Evolutionary conservation across 2,888 invertebrate genomes (phyloP).

Genomic region (Cepaea hortensis): DNA sequence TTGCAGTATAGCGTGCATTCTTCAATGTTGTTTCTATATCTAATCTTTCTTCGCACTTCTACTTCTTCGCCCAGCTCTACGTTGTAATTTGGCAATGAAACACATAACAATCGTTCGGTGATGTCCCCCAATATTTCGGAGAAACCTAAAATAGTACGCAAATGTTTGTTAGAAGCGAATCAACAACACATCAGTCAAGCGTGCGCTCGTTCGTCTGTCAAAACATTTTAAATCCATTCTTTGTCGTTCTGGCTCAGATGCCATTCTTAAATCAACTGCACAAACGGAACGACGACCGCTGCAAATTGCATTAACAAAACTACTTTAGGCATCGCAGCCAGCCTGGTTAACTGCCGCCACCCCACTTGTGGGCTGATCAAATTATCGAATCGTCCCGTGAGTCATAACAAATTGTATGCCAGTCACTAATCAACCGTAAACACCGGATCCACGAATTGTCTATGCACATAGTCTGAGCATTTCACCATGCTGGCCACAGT

Average conservation of each 20-base stretch:
- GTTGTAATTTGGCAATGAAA: no score
- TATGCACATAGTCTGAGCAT: not conserved
- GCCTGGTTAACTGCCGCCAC: not conserved
- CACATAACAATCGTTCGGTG: no score
- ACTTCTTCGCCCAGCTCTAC: no score
- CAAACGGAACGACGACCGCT: not conserved
- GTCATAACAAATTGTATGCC: conserved; percentile 1
- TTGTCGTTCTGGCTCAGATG: not conserved
- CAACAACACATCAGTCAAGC: no score
- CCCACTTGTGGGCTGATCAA: not conserved
- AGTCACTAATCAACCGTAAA: conserved; percentile 20
- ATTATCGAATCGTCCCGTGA: conserved; percentile 19
- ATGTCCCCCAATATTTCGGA: no score
- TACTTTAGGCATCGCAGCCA: conserved; percentile 1
- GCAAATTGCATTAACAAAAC: conserved; percentile 7
- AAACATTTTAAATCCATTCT: not conserved
- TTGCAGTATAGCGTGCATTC: no score
- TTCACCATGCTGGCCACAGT: not conserved
- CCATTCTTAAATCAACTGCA: not conserved
- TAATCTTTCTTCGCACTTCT: no score
- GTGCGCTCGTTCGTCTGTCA: not conserved
- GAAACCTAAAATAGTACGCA: no score
- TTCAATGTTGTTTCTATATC: no score
- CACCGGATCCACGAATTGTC: not conserved
- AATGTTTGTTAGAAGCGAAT: no score